Evolutionary conservation across 2,888 invertebrate species (phyloP).

Genomic region (Eugnorisma glareosa): DNA sequence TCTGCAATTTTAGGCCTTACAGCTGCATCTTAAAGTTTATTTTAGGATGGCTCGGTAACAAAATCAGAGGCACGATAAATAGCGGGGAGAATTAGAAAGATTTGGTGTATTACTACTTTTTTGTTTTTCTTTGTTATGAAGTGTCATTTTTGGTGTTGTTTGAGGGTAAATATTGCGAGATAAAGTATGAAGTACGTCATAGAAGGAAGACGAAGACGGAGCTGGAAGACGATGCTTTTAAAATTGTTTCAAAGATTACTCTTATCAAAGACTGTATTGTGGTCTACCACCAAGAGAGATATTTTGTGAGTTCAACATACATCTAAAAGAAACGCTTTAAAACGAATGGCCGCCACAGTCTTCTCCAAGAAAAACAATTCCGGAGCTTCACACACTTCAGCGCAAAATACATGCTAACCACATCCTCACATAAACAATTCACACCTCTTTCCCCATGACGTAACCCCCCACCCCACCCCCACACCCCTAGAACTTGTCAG

Average conservation of each 20-base stretch:
- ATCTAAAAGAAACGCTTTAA: not conserved
- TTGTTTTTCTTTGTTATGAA: slow-evolving; percentile 42
- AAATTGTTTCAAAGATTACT: not conserved
- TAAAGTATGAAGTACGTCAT: not conserved
- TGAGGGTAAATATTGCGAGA: slow-evolving; percentile 14
- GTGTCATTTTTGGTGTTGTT: slow-evolving; percentile 32
- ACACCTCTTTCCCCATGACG: not conserved
- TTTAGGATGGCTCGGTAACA: slow-evolving; percentile 36
- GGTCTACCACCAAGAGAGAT: not conserved
- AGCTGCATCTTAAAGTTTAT: slow-evolving; percentile 41
- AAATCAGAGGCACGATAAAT: slow-evolving; percentile 59
- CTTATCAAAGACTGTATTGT: not conserved
- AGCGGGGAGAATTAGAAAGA: slow-evolving; percentile 55
- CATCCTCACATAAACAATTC: slow-evolving; percentile 5
- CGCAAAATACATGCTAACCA: not conserved
- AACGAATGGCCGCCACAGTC: not conserved
- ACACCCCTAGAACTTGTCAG: not conserved
- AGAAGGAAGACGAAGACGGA: not conserved
- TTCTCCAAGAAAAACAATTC: not conserved
- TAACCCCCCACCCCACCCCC: not conserved
- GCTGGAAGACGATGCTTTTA: not conserved
- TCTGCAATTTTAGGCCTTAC: slow-evolving; percentile 54
- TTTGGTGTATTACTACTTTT: slow-evolving; percentile 53
- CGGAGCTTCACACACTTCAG: not conserved
- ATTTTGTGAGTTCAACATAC: not conserved